Conservation (phyloP, 2,888 invertebrate genomes). For the Galerucella pusilla region DNA sequence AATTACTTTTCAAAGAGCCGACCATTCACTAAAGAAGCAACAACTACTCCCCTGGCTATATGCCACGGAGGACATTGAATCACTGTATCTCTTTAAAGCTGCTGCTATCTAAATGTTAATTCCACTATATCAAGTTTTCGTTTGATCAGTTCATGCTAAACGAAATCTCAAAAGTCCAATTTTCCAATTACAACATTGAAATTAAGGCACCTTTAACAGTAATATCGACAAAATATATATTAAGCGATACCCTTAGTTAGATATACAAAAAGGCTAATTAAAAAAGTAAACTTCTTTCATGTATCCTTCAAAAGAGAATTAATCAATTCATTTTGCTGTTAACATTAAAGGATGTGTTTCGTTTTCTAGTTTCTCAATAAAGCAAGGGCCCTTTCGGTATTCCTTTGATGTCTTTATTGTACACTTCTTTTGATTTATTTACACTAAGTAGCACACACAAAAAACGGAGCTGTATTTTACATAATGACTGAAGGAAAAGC, state of each 20-base stretch:
- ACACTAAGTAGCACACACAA: not conserved
- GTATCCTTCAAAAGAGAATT: conserved; percentile 9
- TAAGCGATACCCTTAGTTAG: not conserved
- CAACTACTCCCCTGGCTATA: no score
- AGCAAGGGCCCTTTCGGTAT: not conserved
- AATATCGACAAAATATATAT: no score
- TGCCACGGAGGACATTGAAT: no score
- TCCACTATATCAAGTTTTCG: no score
- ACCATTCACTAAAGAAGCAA: no score
- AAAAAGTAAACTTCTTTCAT: conserved; percentile 8
- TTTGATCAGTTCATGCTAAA: no score
- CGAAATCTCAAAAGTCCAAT: no score
- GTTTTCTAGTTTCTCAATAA: conserved; percentile 18
- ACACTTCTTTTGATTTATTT: conserved; percentile 7
- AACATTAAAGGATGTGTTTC: conserved; percentile 9
- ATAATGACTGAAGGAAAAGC: not conserved
- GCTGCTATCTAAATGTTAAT: no score
- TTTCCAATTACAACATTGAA: no score
- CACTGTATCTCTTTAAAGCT: no score
- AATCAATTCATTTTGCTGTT: conserved; percentile 11
- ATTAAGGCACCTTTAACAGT: no score
- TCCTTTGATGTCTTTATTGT: conserved; percentile 10
- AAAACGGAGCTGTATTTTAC: not conserved
- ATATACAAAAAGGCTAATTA: conserved; percentile 8
- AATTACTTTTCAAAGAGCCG: no score